These are phyloP conservation scores for Phrynosoma platyrhinos DNA, from an alignment of 2,113 vertebrate species.

Conservation along the genomic window DNA sequence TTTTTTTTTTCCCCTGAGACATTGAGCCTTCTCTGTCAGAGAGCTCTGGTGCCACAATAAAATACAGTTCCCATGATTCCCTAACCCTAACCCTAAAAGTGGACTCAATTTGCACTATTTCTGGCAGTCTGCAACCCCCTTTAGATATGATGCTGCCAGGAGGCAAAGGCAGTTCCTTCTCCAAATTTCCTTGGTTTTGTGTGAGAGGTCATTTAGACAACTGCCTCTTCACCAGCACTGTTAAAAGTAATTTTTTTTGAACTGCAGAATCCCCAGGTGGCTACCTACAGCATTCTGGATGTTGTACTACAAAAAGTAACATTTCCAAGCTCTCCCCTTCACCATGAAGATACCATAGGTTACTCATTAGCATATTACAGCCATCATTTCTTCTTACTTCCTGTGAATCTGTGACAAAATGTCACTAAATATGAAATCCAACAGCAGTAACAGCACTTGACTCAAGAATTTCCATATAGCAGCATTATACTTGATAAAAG, in stretches of 20 bases:
- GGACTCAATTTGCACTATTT: no score
- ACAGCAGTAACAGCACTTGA: neutral
- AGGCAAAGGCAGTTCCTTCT: neutral
- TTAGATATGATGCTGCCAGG: neutral
- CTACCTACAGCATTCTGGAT: no score
- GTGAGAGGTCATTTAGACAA: neutral
- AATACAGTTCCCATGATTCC: no score
- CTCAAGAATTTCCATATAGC: neutral
- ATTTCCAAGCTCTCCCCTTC: no score
- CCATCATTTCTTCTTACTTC: neutral
- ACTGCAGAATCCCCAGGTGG: no score
- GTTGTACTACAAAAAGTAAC: no score
- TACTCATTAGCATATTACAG: neutral
- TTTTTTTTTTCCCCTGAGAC: no score
- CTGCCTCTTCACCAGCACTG: neutral
- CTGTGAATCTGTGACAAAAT: neutral
- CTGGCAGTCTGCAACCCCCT: no score
- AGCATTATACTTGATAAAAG: neutral
- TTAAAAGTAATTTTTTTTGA: no score
- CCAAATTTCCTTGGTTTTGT: neutral
- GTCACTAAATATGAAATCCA: neutral
- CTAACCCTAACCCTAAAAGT: no score
- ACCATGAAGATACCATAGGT: neutral
- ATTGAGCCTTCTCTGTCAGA: no score
- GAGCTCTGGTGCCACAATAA: no score